Percentiles rank a stretch among this genome's conserved stretches.
These are phyloP conservation scores for Drosophila rubida DNA, from an alignment of 2,888 invertebrate species.

Conservation along the genomic window DNA sequence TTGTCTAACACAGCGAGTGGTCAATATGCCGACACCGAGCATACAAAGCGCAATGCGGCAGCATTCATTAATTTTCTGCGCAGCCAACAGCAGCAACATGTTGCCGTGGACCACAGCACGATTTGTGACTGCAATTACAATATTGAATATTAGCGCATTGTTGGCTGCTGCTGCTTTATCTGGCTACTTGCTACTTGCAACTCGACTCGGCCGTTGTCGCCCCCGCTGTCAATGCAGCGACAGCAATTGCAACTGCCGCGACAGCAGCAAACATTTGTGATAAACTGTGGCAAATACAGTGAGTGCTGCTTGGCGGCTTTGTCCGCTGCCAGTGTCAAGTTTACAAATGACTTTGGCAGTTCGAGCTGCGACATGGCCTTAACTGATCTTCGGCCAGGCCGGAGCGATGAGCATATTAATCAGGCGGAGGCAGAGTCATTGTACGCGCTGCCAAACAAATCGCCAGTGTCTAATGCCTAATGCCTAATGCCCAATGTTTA, in stretches of 20 bases:
- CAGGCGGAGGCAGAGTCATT: constrained; percentile 65
- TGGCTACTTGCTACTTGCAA: constrained; percentile 20
- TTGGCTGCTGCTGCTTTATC: constrained; percentile 45
- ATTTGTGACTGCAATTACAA: constrained; percentile 81
- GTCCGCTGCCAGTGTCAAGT: constrained; percentile 68
- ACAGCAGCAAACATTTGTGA: constrained; percentile 57
- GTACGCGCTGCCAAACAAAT: constrained; percentile 42
- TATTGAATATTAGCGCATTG: constrained; percentile 82
- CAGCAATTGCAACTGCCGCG: constrained; percentile 38
- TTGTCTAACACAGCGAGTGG: constrained; percentile 81
- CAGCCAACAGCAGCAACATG: constrained; percentile 60
- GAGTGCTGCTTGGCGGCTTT: constrained; percentile 47
- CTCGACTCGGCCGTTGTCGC: constrained; percentile 42
- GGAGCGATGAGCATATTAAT: constrained; percentile 60
- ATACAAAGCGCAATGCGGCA: constrained; percentile 73
- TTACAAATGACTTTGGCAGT: constrained; percentile 73
- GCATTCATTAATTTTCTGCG: constrained; percentile 81
- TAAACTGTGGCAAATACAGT: constrained; percentile 78
- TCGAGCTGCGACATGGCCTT: constrained; percentile 52
- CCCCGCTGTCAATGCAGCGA: constrained; percentile 70
- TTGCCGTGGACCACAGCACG: constrained; percentile 64
- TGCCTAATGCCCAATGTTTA: constrained; percentile 35
- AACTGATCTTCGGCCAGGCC: constrained; percentile 57
- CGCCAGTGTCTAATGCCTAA: constrained; percentile 27
- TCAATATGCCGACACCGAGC: constrained; percentile 67